These are phyloP conservation scores for Philotrypesis tridentata DNA, from an alignment of 1,140 invertebrate genomes.

Conservation along the genomic window DNA sequence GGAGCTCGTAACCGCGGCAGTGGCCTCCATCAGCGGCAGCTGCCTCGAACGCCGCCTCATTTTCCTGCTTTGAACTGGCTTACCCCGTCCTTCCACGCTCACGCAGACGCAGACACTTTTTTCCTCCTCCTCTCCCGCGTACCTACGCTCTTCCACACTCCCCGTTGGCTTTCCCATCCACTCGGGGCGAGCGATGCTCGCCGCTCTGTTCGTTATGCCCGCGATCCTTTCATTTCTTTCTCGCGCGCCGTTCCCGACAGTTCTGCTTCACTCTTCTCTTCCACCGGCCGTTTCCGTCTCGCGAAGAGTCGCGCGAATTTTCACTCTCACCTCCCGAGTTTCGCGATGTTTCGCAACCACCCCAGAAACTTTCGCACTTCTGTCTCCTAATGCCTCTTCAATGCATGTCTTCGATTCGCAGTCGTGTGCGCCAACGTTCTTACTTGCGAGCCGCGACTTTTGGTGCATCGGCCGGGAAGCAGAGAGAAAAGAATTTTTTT, in stretches of 20 bases:
- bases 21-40: slow-evolving; percentile 10
- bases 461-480: no score
- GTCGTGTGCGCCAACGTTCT: no score
- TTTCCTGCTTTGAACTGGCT: slow-evolving; percentile 23
- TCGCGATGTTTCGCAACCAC: no score
- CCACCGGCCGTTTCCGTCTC: not conserved
- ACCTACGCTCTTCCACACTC: not conserved
- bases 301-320: not conserved
- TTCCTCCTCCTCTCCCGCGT: not conserved
- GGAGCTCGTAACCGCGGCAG: slow-evolving; percentile 17
- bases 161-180: not conserved
- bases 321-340: not conserved
- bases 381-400: not conserved
- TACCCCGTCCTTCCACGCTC: not conserved
- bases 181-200: not conserved
- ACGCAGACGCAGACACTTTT: not conserved
- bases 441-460: no score
- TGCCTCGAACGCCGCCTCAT: slow-evolving; percentile 36
- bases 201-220: not conserved
- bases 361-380: no score
- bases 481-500: no score
- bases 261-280: not conserved
- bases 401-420: no score
- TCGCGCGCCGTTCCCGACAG: not conserved
- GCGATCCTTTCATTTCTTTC: not conserved